Conservation (phyloP, 2,113 vertebrate species). For the Pluvianellus socialis region DNA sequence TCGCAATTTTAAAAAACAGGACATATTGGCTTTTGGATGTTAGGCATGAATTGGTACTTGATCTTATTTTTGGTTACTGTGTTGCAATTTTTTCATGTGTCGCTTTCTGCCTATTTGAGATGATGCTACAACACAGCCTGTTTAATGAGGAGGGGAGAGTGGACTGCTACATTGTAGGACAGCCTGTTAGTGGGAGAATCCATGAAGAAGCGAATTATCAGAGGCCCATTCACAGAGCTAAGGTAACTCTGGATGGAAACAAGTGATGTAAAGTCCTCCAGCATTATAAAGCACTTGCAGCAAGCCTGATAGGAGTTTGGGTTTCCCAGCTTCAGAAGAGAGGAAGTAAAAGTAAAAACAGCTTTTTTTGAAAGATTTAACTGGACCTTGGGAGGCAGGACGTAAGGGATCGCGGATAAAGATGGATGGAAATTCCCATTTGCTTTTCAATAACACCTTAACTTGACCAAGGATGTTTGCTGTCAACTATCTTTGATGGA, state of each 20-base stretch:
- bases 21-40: background rate
- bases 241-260: background rate
- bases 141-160: background rate
- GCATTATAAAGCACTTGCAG: background rate
- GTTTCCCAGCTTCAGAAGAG: background rate
- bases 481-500: background rate
- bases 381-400: background rate
- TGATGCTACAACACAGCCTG: background rate
- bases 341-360: background rate
- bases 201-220: background rate
- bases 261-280: background rate
- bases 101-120: background rate
- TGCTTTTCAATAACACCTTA: background rate
- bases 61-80: background rate
- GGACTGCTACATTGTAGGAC: rapidly evolving
- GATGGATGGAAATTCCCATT: background rate
- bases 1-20: background rate
- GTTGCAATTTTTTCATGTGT: background rate
- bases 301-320: background rate
- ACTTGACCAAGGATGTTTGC: background rate
- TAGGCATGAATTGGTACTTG: background rate
- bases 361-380: background rate
- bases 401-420: background rate
- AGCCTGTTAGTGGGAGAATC: background rate
- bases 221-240: background rate